A percentile compares a stretch with the other conserved stretches of the same genome.
Evolutionary conservation across 2,113 vertebrate genomes (phyloP).

Genomic region (Colossoma macropomum): DNA sequence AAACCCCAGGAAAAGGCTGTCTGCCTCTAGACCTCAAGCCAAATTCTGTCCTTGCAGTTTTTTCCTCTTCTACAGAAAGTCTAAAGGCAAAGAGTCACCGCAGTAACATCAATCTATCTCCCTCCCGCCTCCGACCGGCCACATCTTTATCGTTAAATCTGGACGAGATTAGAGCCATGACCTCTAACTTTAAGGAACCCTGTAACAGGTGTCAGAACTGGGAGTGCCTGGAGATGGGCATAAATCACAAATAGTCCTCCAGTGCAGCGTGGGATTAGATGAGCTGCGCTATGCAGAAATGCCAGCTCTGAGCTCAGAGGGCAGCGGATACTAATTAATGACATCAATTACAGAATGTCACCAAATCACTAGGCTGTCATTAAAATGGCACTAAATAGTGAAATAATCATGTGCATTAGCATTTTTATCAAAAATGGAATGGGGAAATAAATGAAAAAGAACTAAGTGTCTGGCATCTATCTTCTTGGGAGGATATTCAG

Average conservation of each 20-base stretch:
- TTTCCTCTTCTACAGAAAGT: constrained; percentile 39
- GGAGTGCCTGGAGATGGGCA: constrained; percentile 37
- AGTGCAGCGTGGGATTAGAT: constrained; percentile 47
- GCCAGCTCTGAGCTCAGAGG: constrained; percentile 46
- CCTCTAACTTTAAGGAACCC: constrained; percentile 70
- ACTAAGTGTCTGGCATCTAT: constrained; percentile 46
- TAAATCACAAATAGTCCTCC: constrained; percentile 37
- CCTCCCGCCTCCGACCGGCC: constrained; percentile 64
- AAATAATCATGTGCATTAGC: constrained; percentile 54
- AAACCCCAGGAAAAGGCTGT: constrained; percentile 73
- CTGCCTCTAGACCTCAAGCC: constrained; percentile 76
- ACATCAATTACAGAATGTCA: constrained; percentile 61
- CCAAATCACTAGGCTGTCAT: constrained; percentile 56
- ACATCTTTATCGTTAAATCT: constrained; percentile 74
- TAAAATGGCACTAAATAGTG: constrained; percentile 55
- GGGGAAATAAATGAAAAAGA: constrained; percentile 43
- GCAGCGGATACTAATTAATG: constrained; percentile 52
- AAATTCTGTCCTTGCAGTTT: constrained; percentile 70
- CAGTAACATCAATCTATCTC: constrained; percentile 77
- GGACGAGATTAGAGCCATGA: constrained; percentile 77
- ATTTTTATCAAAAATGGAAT: constrained; percentile 50
- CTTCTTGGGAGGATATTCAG: constrained; percentile 56
- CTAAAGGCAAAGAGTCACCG: constrained; percentile 75
- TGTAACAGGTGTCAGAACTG: constrained; percentile 61
- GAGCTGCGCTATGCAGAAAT: constrained; percentile 30